A percentile compares a stretch with the other conserved stretches of the same genome.
These are phyloP conservation scores for Choristoneura rosaceana DNA, from an alignment of 2,888 invertebrate genomes.

Conservation along the genomic window DNA sequence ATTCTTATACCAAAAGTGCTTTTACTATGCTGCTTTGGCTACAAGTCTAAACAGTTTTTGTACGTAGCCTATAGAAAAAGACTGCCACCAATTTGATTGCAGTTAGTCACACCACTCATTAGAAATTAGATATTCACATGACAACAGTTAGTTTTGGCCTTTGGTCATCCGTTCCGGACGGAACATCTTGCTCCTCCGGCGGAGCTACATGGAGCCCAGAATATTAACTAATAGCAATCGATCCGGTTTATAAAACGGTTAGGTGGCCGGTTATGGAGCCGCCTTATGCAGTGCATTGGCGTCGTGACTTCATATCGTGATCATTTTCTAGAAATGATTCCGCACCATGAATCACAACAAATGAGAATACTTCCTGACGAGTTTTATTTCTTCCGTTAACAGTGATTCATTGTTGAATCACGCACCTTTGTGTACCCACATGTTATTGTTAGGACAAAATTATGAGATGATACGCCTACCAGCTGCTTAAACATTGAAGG, in stretches of 20 bases:
- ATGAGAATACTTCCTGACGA: slow-evolving; percentile 35
- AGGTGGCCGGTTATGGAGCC: slow-evolving; percentile 11
- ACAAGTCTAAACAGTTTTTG: background rate
- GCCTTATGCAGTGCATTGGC: background rate
- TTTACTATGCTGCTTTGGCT: background rate
- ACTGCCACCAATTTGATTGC: no score
- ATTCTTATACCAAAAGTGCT: background rate
- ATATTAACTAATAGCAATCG: slow-evolving; percentile 56
- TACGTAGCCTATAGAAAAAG: no score
- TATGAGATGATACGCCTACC: slow-evolving; percentile 9
- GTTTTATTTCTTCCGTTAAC: slow-evolving; percentile 34
- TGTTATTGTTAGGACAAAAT: slow-evolving; percentile 26
- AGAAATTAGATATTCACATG: background rate
- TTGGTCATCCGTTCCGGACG: slow-evolving; percentile 12
- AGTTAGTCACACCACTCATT: background rate
- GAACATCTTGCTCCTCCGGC: slow-evolving; percentile 49
- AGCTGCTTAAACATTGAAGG: slow-evolving; percentile 10
- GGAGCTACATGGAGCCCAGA: slow-evolving; percentile 29
- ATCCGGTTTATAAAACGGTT: slow-evolving; percentile 52
- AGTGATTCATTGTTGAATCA: slow-evolving; percentile 38
- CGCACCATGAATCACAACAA: slow-evolving; percentile 27
- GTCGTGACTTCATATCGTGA: slow-evolving; percentile 9
- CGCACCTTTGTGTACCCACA: slow-evolving; percentile 27
- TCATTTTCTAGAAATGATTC: slow-evolving; percentile 27
- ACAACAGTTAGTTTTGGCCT: background rate